These are phyloP conservation scores for Opisthograptis luteolata DNA, from an alignment of 2,888 invertebrate species.

Conservation along the genomic window DNA sequence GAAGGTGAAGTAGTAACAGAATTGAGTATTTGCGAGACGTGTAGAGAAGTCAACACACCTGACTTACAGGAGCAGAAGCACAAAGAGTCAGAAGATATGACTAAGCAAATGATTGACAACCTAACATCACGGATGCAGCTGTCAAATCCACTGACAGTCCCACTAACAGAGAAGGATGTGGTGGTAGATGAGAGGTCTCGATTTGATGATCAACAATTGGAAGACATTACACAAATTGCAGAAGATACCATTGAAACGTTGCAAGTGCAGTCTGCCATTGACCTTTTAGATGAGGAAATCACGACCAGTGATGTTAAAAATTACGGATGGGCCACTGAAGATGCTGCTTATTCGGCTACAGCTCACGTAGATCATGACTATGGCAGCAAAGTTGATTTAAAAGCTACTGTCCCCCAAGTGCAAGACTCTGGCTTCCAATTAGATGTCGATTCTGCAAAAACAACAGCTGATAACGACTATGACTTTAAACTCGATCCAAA, in stretches of 20 bases:
- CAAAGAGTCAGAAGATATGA: constrained; percentile 60
- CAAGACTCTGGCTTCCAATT: background rate
- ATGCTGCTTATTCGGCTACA: constrained; percentile 25
- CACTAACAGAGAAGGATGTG: constrained; percentile 47
- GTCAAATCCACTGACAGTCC: constrained; percentile 67
- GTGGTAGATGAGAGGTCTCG: constrained; percentile 36
- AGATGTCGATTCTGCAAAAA: constrained; percentile 1
- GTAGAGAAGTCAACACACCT: constrained; percentile 63
- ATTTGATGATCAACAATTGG: constrained; percentile 49
- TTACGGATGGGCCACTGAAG: constrained; percentile 60
- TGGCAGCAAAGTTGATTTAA: constrained; percentile 5
- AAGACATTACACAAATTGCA: constrained; percentile 63
- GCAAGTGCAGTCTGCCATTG: constrained; percentile 60
- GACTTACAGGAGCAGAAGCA: constrained; percentile 23
- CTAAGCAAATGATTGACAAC: constrained; percentile 71
- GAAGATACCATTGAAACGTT: constrained; percentile 70
- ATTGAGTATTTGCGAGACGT: constrained; percentile 70
- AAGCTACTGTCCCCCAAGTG: background rate
- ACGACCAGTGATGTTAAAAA: constrained; percentile 28
- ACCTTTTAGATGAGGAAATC: constrained; percentile 53
- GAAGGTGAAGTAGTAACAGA: constrained; percentile 48
- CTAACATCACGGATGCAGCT: constrained; percentile 71
- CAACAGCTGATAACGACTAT: constrained; percentile 45
- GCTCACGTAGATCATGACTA: constrained; percentile 18
- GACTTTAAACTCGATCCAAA: constrained; percentile 50